Base-by-base conservation (phyloP, 2,797 vertebrate species). In the Orientallactaga sibirica region DNA sequence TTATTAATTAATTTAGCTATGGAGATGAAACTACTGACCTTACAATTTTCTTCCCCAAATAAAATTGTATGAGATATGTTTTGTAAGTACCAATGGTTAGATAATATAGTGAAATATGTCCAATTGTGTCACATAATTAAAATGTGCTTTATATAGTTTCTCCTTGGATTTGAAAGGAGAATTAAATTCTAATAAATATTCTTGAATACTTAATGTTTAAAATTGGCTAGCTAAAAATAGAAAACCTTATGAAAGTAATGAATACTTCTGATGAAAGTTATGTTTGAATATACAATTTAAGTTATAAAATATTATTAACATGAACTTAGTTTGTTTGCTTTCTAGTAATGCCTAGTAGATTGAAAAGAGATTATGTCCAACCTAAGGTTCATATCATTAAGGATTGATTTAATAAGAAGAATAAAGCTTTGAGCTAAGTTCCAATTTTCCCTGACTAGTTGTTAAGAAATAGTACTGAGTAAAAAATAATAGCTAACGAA, bases 391-490 rank as follows among this genome's bases (percentile, higher is more conserved):
- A 52, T 73, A 83, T 66, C 58, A 77, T 22, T 67, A 61, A 86
- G 55, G 7, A 86, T 22, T 66, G 77, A 25, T 70, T 82, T 82
- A 77, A 91, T 25, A 29, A 37, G 14, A 80, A 88, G 76, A 82
- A 90, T 82, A 74, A 66, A 52, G 19, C 37, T 93, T 82, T 83
- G 66, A 27, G 48, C 33, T 83, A 67, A 87, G 77, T 66, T 89
- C 29, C 77, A 33, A 90, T 77, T 95, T 90, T 90, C 37, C 71
- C n/a, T 93, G n/a, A 66, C 71, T 85, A 81, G 64, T 27, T 86
- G 93, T 27, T 62, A 86, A 66, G 52, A 76, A 27, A 4, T 76
- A 29, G 58, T 80, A 15, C 9, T 93, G 76, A 91, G 33, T 75
- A 48, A 91, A 91, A 85, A 85, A 37, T 71, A 52, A 81, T 61